Evolutionary conservation across 2,797 vertebrate species (phyloP).

Genomic region (Potorous gilbertii): DNA sequence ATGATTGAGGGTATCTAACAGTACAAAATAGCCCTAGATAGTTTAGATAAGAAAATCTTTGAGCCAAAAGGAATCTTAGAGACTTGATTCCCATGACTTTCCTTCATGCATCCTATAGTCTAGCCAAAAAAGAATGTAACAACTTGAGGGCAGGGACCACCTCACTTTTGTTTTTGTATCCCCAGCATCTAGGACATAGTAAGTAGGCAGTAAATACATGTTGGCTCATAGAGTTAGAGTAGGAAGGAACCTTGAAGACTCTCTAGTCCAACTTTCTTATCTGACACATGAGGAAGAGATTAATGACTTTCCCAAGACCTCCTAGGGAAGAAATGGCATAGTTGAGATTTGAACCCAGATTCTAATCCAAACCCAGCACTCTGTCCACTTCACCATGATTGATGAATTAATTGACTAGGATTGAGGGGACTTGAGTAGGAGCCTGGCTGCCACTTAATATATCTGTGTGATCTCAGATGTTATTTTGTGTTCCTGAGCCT

Average conservation of each 20-base stretch:
- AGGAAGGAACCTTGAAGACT: not conserved
- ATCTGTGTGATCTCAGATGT: not conserved
- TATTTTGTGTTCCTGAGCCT: not conserved
- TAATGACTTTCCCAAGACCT: not conserved
- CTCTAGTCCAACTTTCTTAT: not conserved
- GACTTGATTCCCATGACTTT: not conserved
- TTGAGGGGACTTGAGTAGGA: no score
- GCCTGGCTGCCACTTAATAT: not conserved
- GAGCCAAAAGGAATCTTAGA: not conserved
- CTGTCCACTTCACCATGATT: not conserved
- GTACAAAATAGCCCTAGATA: not conserved
- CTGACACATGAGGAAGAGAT: not conserved
- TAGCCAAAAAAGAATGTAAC: not conserved
- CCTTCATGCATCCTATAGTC: not conserved
- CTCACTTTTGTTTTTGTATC: not conserved
- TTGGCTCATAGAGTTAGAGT: slow-evolving; percentile 19
- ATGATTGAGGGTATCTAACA: not conserved
- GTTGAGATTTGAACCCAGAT: not conserved
- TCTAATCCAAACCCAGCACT: not conserved
- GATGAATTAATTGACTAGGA: not conserved
- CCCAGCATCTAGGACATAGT: not conserved
- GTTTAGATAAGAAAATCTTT: not conserved
- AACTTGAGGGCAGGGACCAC: not conserved
- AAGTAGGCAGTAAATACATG: slow-evolving; percentile 17
- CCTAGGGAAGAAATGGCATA: not conserved